These are phyloP conservation scores for Helogale parvula DNA, from an alignment of 2,113 vertebrate species.

Conservation along the genomic window DNA sequence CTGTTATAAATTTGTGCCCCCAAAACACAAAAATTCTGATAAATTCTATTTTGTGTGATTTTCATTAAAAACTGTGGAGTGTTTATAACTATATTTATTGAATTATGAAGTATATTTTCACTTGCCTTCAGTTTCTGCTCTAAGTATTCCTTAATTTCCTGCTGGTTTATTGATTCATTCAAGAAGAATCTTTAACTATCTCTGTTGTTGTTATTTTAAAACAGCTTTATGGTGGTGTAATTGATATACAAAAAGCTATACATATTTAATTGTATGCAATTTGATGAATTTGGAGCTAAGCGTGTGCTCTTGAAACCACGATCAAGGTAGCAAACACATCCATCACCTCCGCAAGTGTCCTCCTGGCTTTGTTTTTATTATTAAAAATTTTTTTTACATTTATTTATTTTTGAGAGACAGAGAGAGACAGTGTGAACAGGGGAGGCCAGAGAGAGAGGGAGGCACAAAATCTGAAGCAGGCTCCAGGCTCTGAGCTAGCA, in stretches of 20 bases:
- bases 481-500: no score
- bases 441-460: no score
- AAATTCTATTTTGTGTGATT: background rate
- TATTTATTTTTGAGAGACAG: no score
- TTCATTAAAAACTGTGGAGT: background rate
- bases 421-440: no score
- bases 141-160: background rate
- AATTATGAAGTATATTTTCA: constrained; percentile 2
- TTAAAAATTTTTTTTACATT: no score
- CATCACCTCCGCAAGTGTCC: background rate
- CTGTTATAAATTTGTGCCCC: background rate
- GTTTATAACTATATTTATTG: background rate
- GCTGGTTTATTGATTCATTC: background rate
- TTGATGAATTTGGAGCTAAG: background rate
- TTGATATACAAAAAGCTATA: background rate
- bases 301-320: background rate
- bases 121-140: background rate
- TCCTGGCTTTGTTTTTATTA: background rate
- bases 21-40: background rate
- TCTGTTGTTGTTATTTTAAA: background rate
- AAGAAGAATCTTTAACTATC: background rate
- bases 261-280: background rate
- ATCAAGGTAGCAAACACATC: background rate
- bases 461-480: no score
- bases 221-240: background rate